Evolutionary conservation across 2,888 invertebrate species (phyloP).

Genomic region (Ligdia adustata): DNA sequence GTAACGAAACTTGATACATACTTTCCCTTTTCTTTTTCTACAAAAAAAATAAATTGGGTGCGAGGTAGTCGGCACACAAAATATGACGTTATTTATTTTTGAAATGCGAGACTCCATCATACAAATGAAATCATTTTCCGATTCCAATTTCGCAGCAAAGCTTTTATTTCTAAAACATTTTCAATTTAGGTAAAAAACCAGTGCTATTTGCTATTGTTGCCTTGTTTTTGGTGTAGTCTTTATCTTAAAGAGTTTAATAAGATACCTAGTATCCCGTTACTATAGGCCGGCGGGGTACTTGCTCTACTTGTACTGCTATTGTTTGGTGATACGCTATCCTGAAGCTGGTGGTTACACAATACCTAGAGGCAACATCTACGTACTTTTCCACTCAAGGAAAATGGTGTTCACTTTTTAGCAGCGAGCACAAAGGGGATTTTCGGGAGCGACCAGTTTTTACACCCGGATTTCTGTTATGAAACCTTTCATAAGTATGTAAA

Average conservation of each 20-base stretch:
- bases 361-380: slow-evolving; percentile 23
- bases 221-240: neutral
- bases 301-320: no score
- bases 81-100: slow-evolving; percentile 27
- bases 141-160: neutral
- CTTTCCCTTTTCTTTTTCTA: slow-evolving; percentile 32
- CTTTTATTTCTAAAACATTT: slow-evolving; percentile 4
- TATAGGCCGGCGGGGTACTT: neutral
- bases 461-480: slow-evolving; percentile 57
- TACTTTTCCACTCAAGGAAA: slow-evolving; percentile 44
- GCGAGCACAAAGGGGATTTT: slow-evolving; percentile 49
- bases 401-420: slow-evolving; percentile 37
- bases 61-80: slow-evolving; percentile 18
- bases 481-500: slow-evolving; percentile 67
- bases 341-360: slow-evolving; percentile 11
- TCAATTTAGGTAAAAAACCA: slow-evolving; percentile 4
- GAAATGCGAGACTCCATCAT: slow-evolving; percentile 24
- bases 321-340: slow-evolving; percentile 9
- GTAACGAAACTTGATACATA: slow-evolving; percentile 35
- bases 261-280: neutral
- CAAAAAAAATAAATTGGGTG: slow-evolving; percentile 32
- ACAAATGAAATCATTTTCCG: slow-evolving; percentile 18
- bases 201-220: neutral
- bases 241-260: neutral
- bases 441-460: slow-evolving; percentile 51